Evolutionary conservation across 2,113 vertebrate genomes (phyloP).

Genomic region (Laticauda laticaudata): DNA sequence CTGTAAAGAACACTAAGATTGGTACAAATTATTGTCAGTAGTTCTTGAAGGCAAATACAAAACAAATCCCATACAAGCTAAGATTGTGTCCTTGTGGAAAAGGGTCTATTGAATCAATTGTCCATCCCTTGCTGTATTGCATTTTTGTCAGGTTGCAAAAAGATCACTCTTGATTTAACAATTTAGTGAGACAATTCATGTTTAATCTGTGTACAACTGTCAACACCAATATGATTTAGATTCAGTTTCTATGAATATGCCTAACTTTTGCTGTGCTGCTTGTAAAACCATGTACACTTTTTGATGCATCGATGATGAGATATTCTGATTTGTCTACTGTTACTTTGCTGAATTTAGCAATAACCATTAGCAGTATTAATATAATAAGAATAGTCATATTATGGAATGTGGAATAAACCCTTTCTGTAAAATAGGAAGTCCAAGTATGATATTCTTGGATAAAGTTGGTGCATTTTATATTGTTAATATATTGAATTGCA

Average conservation of each 20-base stretch:
- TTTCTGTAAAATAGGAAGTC: neutral
- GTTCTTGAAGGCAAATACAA: neutral
- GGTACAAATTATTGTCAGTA: neutral
- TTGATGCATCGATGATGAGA: neutral
- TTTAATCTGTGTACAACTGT: neutral
- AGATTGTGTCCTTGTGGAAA: neutral
- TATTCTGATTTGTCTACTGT: neutral
- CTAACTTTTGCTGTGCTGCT: neutral
- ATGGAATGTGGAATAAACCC: neutral
- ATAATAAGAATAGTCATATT: neutral
- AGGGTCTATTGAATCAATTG: neutral
- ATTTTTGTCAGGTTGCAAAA: neutral
- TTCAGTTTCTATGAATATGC: neutral
- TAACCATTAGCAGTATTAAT: neutral
- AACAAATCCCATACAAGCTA: neutral
- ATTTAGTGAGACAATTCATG: neutral
- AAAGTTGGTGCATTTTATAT: neutral
- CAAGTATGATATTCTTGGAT: neutral
- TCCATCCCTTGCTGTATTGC: neutral
- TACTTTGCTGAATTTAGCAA: neutral
- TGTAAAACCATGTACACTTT: neutral
- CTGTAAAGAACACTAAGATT: neutral
- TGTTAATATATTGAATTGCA: neutral
- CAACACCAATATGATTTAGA: neutral
- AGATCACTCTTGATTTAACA: neutral